A percentile compares a stretch with the other conserved stretches of the same genome.
Evolutionary conservation across 2,797 vertebrate genomes (phyloP).

Genomic region (Bryconaethiops microstoma): DNA sequence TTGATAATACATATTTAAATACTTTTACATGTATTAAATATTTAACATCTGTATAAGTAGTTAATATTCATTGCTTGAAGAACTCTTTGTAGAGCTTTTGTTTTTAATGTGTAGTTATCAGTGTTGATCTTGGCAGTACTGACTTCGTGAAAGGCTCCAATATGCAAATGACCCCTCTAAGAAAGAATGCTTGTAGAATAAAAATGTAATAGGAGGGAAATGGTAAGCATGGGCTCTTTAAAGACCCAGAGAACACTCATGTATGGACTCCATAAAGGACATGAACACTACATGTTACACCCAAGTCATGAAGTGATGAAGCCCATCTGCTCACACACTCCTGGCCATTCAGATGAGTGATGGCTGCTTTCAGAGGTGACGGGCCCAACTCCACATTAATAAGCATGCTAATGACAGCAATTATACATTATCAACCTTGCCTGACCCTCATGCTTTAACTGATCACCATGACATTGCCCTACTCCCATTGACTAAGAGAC

Average conservation of each 20-base stretch:
- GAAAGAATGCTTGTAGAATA: no score
- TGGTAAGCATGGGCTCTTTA: neutral
- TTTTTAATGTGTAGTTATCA: no score
- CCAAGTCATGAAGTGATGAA: slow-evolving; percentile 6
- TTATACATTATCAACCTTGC: slow-evolving; percentile 33
- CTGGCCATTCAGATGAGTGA: slow-evolving; percentile 25
- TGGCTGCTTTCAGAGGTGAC: slow-evolving; percentile 20
- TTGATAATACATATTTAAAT: no score
- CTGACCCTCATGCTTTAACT: slow-evolving; percentile 27
- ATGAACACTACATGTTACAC: slow-evolving; percentile 20
- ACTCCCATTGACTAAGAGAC: slow-evolving; percentile 21
- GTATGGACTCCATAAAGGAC: slow-evolving; percentile 30
- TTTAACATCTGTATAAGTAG: no score
- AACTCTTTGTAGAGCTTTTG: no score
- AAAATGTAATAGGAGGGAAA: neutral
- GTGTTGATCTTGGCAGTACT: no score
- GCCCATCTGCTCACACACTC: slow-evolving; percentile 38
- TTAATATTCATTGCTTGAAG: no score
- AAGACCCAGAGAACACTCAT: neutral
- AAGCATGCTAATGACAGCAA: slow-evolving; percentile 33
- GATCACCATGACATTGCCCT: slow-evolving; percentile 20
- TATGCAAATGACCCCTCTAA: no score
- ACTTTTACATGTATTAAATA: no score
- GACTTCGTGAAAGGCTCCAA: no score
- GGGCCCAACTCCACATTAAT: slow-evolving; percentile 15